phyloP scores from a whole-genome alignment of 1,140 invertebrate species.

The Heliconius himera region DNA sequence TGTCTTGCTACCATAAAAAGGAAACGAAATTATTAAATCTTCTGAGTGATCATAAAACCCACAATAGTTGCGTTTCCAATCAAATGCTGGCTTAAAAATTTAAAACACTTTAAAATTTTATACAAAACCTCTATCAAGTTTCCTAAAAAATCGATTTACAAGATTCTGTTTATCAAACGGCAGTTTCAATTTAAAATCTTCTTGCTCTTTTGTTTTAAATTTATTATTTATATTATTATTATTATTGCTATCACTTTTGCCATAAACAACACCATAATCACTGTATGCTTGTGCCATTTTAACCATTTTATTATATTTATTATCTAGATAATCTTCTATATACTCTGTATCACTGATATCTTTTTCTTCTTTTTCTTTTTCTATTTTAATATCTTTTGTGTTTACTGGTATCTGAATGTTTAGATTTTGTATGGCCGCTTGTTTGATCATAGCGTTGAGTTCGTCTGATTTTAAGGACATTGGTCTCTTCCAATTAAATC shows the following conservation, averaged over 20 bases:
- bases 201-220: constrained; percentile 17
- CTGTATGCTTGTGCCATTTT: constrained; percentile 71
- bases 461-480: constrained; percentile 67
- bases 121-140: constrained; percentile 38
- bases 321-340: constrained; percentile 60
- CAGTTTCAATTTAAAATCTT: constrained; percentile 5
- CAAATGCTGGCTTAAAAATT: no score
- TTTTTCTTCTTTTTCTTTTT: constrained; percentile 40
- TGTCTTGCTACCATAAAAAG: no score
- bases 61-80: no score
- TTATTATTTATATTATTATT: constrained; percentile 11
- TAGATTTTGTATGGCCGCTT: constrained; percentile 49
- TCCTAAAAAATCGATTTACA: constrained; percentile 22
- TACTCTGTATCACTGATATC: constrained; percentile 61
- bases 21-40: no score
- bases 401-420: constrained; percentile 42
- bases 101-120: neutral
- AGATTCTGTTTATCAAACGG: constrained; percentile 20
- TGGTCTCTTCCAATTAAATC: constrained; percentile 62
- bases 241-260: constrained; percentile 46
- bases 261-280: constrained; percentile 68
- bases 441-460: constrained; percentile 59
- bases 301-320: constrained; percentile 58
- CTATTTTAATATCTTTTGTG: constrained; percentile 38
- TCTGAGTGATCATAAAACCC: no score